Percentiles rank a stretch among this genome's conserved stretches.
Evolutionary conservation across 2,888 invertebrate genomes (phyloP).

Genomic region (Calameuta pallipes): DNA sequence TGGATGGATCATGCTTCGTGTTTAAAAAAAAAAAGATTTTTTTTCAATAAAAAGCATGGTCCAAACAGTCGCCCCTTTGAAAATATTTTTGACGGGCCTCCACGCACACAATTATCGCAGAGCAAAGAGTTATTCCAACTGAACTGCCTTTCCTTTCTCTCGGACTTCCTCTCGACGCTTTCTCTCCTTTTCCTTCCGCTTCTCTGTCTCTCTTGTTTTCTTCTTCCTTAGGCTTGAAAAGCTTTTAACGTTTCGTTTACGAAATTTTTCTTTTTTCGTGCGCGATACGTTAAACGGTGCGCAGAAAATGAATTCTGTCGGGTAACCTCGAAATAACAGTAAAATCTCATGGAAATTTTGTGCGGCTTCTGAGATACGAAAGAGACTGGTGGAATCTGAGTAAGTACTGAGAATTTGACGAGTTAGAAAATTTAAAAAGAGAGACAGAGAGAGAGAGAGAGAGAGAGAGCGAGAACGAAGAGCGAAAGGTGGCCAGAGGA

Average conservation of each 20-base stretch:
- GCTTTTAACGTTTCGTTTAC: neutral
- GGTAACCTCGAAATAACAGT: neutral
- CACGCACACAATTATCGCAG: conserved; percentile 65
- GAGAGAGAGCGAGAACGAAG: neutral
- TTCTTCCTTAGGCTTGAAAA: neutral
- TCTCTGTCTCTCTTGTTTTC: neutral
- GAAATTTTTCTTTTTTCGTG: too few relatives aligned
- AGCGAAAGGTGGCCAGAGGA: neutral
- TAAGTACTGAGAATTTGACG: too few relatives aligned
- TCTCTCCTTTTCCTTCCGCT: neutral
- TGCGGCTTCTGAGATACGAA: neutral
- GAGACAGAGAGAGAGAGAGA: neutral
- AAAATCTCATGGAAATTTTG: neutral
- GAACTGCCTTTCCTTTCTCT: neutral
- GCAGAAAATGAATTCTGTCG: neutral
- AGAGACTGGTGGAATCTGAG: neutral
- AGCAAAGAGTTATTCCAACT: conserved; percentile 65
- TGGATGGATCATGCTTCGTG: conserved; percentile 51
- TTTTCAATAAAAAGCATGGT: conserved; percentile 32
- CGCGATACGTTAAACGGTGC: neutral
- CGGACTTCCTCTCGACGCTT: neutral
- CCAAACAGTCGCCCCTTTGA: conserved; percentile 46
- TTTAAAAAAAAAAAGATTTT: neutral
- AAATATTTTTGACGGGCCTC: conserved; percentile 58
- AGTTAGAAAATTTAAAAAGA: too few relatives aligned